phyloP scores from a whole-genome alignment of 1,140 invertebrate genomes.

The Melipona quadrifasciata region DNA sequence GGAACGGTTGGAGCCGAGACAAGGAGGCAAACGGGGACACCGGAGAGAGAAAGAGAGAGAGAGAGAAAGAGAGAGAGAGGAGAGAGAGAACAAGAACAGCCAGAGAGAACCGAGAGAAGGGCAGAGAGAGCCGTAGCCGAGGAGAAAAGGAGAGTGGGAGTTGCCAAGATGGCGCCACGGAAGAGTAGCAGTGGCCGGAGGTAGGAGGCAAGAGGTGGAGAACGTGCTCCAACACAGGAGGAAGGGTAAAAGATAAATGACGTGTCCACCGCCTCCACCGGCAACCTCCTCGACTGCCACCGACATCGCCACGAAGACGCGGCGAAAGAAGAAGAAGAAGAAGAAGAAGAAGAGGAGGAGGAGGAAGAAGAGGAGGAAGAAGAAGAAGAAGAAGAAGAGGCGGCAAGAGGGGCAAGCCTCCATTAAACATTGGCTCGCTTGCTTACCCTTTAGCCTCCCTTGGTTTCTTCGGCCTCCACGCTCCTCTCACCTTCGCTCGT shows the following conservation, averaged over 20 bases:
- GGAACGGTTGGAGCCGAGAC: background rate
- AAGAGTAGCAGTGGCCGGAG: conserved; percentile 55
- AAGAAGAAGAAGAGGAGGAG: too few relatives aligned
- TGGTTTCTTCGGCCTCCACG: conserved; percentile 37
- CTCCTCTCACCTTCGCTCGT: conserved; percentile 34
- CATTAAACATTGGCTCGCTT: conserved; percentile 78
- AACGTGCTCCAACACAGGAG: conserved; percentile 56
- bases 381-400: conserved; percentile 19
- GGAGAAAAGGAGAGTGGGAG: conserved; percentile 71
- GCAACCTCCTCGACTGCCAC: conserved; percentile 65
- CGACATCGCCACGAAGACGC: conserved; percentile 69
- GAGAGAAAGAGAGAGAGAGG: conserved; percentile 47
- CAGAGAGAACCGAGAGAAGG: conserved; percentile 67
- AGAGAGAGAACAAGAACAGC: conserved; percentile 30
- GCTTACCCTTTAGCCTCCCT: conserved; percentile 50
- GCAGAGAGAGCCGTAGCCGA: conserved; percentile 33
- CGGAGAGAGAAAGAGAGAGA: conserved; percentile 49
- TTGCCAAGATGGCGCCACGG: conserved; percentile 77
- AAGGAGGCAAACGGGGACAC: conserved; percentile 63
- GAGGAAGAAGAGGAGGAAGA: conserved; percentile 69
- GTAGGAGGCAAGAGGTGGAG: conserved; percentile 62
- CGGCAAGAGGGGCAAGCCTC: conserved; percentile 68
- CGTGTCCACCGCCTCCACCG: conserved; percentile 77
- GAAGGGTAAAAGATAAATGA: conserved; percentile 81
- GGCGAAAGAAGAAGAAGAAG: conserved; percentile 56